Evolutionary conservation across 1,140 invertebrate species (phyloP).

Genomic region (Rhyacophila brunnea): DNA sequence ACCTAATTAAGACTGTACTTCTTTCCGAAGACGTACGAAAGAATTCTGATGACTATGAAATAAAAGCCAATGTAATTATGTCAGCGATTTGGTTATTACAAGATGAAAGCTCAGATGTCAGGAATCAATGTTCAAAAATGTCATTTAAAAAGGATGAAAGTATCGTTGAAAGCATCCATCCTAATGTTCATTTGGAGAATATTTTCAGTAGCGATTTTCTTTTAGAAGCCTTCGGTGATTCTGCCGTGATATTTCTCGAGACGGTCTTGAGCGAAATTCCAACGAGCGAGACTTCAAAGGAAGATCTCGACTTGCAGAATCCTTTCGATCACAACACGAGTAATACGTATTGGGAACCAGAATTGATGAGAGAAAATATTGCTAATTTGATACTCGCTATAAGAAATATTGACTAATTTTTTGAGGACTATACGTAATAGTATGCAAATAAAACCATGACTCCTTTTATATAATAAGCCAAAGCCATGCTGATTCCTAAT

Average conservation of each 20-base stretch:
- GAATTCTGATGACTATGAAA: constrained; percentile 20
- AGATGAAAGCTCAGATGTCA: constrained; percentile 51
- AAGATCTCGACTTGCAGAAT: constrained; percentile 17
- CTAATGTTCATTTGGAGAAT: constrained; percentile 42
- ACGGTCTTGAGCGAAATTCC: constrained; percentile 10
- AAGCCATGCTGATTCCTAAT: no score
- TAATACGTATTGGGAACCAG: constrained; percentile 31
- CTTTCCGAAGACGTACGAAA: constrained; percentile 21
- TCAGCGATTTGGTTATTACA: constrained; percentile 44
- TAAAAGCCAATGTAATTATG: constrained; percentile 43
- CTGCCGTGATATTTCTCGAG: constrained; percentile 14
- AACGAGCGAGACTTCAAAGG: not conserved
- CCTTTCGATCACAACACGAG: constrained; percentile 28
- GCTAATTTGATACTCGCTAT: constrained; percentile 5
- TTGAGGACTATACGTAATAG: no score
- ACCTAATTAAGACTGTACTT: constrained; percentile 39
- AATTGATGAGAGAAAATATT: constrained; percentile 13
- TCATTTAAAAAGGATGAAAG: constrained; percentile 33
- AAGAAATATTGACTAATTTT: no score
- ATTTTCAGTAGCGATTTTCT: constrained; percentile 42
- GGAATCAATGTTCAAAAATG: constrained; percentile 41
- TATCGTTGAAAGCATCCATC: constrained; percentile 34
- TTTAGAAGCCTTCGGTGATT: constrained; percentile 32
- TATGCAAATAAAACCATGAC: no score
- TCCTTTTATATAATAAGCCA: no score